phyloP scores from a whole-genome alignment of 2,888 invertebrate genomes.

The Orchesella flavescens region DNA sequence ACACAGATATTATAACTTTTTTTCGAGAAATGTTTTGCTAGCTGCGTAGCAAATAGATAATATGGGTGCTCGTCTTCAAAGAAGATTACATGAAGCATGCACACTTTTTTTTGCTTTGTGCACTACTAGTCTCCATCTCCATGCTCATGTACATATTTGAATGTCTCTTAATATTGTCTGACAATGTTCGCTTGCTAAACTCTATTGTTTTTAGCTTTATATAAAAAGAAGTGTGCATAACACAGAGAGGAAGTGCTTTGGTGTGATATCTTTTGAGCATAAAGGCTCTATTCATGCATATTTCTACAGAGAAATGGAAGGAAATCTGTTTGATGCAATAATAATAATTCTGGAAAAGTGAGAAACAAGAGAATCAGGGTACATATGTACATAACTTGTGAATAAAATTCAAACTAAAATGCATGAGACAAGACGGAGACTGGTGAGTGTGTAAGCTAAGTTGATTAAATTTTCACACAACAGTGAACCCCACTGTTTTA shows the following conservation, averaged over 20 bases:
- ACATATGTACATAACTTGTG: slow-evolving; percentile 41
- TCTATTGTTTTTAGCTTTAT: no score
- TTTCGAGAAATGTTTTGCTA: no score
- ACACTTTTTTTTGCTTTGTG: no score
- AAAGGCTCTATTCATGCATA: slow-evolving; percentile 29
- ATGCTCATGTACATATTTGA: no score
- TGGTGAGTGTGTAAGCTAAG: slow-evolving; percentile 29
- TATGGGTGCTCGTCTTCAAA: no score
- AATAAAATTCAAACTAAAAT: slow-evolving; percentile 61
- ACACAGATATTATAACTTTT: no score
- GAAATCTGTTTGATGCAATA: slow-evolving; percentile 44
- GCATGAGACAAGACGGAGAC: slow-evolving; percentile 51
- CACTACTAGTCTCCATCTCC: no score
- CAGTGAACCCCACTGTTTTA: slow-evolving; percentile 21
- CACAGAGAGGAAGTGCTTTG: neutral
- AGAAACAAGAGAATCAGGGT: slow-evolving; percentile 36
- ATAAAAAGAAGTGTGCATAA: no score
- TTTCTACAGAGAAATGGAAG: slow-evolving; percentile 15
- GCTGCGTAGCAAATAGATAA: no score
- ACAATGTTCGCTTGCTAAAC: no score
- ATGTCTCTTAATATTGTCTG: no score
- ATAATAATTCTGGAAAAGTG: slow-evolving; percentile 31
- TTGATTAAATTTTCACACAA: slow-evolving; percentile 60
- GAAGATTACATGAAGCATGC: no score
- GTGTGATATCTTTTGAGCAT: slow-evolving; percentile 28